phyloP scores from a whole-genome alignment of 2,888 invertebrate genomes.

The Hemicrepidius hirtus region DNA sequence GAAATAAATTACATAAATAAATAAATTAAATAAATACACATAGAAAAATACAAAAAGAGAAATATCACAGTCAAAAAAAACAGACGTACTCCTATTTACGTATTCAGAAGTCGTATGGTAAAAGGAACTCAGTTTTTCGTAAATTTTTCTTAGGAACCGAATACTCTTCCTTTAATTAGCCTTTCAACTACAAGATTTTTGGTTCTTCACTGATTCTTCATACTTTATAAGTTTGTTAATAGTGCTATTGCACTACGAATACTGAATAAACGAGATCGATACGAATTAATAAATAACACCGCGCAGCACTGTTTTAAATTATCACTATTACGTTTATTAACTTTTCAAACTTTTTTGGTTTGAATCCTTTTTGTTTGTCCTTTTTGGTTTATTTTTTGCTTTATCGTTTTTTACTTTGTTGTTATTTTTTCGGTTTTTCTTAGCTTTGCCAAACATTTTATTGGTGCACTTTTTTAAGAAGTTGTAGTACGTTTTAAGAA shows the following conservation, averaged over 20 bases:
- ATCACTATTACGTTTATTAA: constrained; percentile 19
- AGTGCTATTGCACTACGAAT: constrained; percentile 18
- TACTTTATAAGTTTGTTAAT: background rate
- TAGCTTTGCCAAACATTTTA: constrained; percentile 69
- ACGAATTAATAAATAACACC: constrained; percentile 6
- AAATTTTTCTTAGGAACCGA: constrained; percentile 12
- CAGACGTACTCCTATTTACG: constrained; percentile 27
- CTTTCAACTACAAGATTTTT: background rate
- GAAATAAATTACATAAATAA: constrained; percentile 47
- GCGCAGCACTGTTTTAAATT: background rate
- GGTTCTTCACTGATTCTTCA: constrained; percentile 9
- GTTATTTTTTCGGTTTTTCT: constrained; percentile 18
- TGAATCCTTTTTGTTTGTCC: constrained; percentile 13
- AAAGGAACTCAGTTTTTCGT: constrained; percentile 28
- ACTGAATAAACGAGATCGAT: constrained; percentile 32
- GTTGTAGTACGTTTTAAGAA: constrained; percentile 76
- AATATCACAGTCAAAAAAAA: constrained; percentile 40
- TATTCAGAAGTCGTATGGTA: constrained; percentile 18
- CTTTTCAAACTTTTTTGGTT: constrained; percentile 32
- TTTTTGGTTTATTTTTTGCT: constrained; percentile 9
- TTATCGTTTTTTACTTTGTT: background rate
- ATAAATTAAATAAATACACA: constrained; percentile 45
- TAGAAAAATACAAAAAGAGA: constrained; percentile 29
- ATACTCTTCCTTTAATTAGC: background rate
- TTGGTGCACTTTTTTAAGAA: constrained; percentile 77